Evolutionary conservation across 2,113 vertebrate genomes (phyloP).

Genomic region (Gasterosteus aculeatus): DNA sequence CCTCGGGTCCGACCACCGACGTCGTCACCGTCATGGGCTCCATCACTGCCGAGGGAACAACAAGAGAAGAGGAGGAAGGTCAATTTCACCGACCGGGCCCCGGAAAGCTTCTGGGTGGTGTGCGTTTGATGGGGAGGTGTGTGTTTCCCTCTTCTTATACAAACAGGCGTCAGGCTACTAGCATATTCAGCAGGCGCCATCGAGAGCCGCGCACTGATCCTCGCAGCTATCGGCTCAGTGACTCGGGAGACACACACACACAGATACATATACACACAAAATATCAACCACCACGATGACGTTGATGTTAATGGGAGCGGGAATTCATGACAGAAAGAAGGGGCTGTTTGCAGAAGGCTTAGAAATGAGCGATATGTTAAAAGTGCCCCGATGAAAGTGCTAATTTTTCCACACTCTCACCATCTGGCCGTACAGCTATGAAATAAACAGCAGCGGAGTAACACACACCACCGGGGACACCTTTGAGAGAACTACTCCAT

Average conservation of each 20-base stretch:
- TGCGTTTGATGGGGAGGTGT: constrained; percentile 19
- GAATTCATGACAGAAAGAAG: constrained; percentile 36
- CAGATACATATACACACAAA: constrained; percentile 8
- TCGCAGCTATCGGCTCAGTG: constrained; percentile 51
- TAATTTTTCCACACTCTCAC: constrained; percentile 30
- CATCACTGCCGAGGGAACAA: constrained; percentile 76
- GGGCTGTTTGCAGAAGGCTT: constrained; percentile 23
- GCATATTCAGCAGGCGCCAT: constrained; percentile 72
- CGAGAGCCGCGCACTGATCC: constrained; percentile 43
- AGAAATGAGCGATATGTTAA: constrained; percentile 42
- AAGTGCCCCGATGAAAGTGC: constrained; percentile 40
- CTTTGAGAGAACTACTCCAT: constrained; percentile 38
- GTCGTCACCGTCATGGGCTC: constrained; percentile 85
- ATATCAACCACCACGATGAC: constrained; percentile 2
- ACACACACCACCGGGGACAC: constrained; percentile 36
- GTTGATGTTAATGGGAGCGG: constrained; percentile 18
- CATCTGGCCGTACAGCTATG: constrained; percentile 62
- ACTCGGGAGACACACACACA: constrained; percentile 33
- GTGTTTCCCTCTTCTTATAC: constrained; percentile 63
- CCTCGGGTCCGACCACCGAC: constrained; percentile 81
- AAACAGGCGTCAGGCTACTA: constrained; percentile 69
- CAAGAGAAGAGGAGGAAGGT: neutral
- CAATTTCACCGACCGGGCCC: neutral
- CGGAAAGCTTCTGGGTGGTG: constrained; percentile 18
- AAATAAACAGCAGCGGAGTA: constrained; percentile 60